Evolutionary conservation across 2,797 vertebrate species (phyloP), one percentile per base, ranked within the genome.

Genomic region (Mallotus villosus): DNA sequence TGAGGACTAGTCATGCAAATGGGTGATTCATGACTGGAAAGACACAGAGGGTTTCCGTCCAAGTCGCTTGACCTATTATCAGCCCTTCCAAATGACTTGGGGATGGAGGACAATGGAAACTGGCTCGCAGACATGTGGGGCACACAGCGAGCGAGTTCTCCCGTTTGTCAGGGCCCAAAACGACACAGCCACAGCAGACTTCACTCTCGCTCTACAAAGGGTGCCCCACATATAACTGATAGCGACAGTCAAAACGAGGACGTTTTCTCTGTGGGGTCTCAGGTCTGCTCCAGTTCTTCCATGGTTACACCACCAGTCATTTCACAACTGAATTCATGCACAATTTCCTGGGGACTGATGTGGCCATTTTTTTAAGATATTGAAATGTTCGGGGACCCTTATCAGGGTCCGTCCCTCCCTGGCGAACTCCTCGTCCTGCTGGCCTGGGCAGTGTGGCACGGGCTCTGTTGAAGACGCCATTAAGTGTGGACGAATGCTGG

Each of bases 401-500:
- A 73, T 69, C 46, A 57, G 3, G 60, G 16, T 41, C 27, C 22
- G 21, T 58, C 29, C 24, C 25, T 22, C 57, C 32, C 21, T 16
- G 29, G 11, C 2, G 0, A 14, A 41, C 32, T 34, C 32, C 32
- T 6, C 32, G 32, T 34, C 32, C 32, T 8, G 1, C 7, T 6
- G 8, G 32, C 8, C 37, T 41, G 37, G 8, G 6, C 37, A 2
- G 11, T 12, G 11, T 12, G 37, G 34, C 34, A 37, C 6, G 7
- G 32, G 2, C 37, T 41, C 11, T 7, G 11, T 41, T 7, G 37
- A 7, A 74, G 84, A 83, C 46, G 64, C 71, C 78, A 74, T 84
- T 76, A 85, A 81, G 84, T 78, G 72, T 84, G 87, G 78, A 87
- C 81, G 87, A 81, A 83, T 73, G 75, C 74, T 69, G 72, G 21